A percentile compares a stretch with the other conserved stretches of the same genome.
Conservation (phyloP, 1,140 invertebrate species). For the Harlomillsia oculata region DNA sequence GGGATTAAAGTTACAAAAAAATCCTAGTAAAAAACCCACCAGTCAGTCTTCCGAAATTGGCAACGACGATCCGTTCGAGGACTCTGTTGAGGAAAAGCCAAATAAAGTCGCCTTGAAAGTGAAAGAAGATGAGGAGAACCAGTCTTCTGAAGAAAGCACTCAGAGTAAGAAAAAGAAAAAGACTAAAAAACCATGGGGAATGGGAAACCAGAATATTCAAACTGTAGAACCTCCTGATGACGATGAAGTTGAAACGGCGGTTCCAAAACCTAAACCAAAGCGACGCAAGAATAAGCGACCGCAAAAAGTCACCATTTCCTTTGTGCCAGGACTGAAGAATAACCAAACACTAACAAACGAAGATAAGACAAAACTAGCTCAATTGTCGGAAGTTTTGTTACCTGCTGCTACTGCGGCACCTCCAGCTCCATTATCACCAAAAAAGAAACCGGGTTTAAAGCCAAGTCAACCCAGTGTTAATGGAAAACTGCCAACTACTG, state of each 20-base stretch:
- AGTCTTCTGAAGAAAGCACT: background rate
- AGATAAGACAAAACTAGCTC: background rate
- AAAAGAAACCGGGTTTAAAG: no score
- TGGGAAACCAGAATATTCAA: no score
- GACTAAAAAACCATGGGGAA: background rate
- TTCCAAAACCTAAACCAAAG: background rate
- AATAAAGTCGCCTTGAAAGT: conserved; percentile 5
- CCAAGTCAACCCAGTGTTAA: no score
- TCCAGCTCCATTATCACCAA: no score
- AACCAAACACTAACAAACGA: background rate
- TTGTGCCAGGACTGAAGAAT: background rate
- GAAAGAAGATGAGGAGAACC: background rate
- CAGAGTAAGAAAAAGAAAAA: background rate
- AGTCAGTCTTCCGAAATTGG: no score
- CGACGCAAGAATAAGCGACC: background rate
- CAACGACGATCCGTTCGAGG: background rate
- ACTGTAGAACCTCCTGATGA: background rate
- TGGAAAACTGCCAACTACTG: background rate
- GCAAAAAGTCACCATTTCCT: background rate
- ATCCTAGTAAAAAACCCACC: no score
- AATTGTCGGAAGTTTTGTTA: no score
- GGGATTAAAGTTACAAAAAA: no score
- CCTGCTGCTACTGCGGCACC: no score
- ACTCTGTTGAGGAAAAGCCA: background rate
- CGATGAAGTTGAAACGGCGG: background rate